Evolutionary conservation across 2,888 invertebrate genomes (phyloP).

Genomic region (Venustoraphidia nigricollis): DNA sequence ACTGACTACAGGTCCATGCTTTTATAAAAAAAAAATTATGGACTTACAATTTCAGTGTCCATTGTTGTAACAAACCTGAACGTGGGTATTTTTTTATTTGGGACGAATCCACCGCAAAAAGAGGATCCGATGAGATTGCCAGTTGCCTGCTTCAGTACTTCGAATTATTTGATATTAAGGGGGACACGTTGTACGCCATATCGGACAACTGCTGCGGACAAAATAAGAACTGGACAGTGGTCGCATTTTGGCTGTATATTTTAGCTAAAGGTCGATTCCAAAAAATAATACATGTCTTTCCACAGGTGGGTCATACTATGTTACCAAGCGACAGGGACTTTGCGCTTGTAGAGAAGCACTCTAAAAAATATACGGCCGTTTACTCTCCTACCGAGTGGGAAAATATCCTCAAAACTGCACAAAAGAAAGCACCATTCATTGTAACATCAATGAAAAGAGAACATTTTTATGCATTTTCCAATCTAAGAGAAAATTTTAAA

Average conservation of each 20-base stretch:
- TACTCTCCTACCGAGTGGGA: too few relatives aligned
- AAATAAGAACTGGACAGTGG: slow-evolving; percentile 1
- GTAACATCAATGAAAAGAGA: too few relatives aligned
- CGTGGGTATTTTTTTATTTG: slow-evolving; percentile 4
- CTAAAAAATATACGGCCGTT: background rate
- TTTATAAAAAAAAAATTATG: slow-evolving; percentile 7
- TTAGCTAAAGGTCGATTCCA: background rate
- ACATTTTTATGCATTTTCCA: too few relatives aligned
- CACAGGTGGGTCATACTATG: background rate
- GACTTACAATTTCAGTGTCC: slow-evolving; percentile 1
- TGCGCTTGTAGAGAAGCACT: background rate
- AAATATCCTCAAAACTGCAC: too few relatives aligned
- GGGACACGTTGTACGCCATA: slow-evolving; percentile 2
- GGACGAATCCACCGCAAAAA: slow-evolving; percentile 1
- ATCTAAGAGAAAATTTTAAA: too few relatives aligned
- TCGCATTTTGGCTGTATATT: background rate
- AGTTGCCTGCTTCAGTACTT: slow-evolving; percentile 3
- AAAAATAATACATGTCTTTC: background rate
- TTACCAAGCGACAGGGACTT: background rate
- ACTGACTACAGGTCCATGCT: slow-evolving; percentile 4
- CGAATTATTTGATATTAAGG: background rate
- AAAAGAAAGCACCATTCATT: too few relatives aligned
- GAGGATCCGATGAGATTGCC: slow-evolving; percentile 5
- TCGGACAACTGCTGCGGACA: slow-evolving; percentile 2
- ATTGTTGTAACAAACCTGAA: background rate